phyloP scores from a whole-genome alignment of 2,888 invertebrate species.

The Branchinecta sandiegonensis region DNA sequence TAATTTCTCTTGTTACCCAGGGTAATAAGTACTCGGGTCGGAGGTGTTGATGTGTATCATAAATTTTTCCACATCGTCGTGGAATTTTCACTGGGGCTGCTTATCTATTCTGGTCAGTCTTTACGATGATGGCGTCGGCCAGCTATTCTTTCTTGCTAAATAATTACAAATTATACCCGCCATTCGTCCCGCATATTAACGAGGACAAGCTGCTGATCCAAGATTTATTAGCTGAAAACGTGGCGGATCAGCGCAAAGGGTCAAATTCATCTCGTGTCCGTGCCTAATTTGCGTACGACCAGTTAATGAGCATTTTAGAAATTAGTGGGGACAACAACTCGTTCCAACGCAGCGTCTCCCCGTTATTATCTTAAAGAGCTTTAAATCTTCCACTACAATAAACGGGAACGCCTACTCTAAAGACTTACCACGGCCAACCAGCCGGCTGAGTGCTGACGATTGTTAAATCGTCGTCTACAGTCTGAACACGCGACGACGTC shows the following conservation, averaged over 20 bases:
- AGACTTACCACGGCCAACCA: neutral
- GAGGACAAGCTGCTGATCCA: neutral
- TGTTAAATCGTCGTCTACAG: too few species aligned
- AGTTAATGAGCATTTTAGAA: slow-evolving; percentile 9
- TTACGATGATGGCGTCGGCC: slow-evolving; percentile 1
- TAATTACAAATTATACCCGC: slow-evolving; percentile 16
- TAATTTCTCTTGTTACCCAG: slow-evolving; percentile 10
- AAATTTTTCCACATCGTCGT: neutral
- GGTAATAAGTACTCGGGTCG: slow-evolving; percentile 2
- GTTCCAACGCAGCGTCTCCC: neutral
- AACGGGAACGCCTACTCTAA: neutral
- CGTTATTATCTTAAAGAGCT: neutral
- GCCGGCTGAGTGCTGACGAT: too few species aligned
- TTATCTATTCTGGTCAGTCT: slow-evolving; percentile 16
- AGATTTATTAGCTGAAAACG: slow-evolving; percentile 8
- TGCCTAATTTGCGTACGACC: neutral
- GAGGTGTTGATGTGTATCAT: slow-evolving; percentile 12
- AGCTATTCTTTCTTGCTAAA: slow-evolving; percentile 15
- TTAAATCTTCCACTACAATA: neutral
- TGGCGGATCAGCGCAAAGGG: neutral
- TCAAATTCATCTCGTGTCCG: slow-evolving; percentile 14
- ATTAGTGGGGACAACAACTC: slow-evolving; percentile 12
- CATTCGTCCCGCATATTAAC: slow-evolving; percentile 11
- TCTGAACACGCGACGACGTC: too few species aligned
- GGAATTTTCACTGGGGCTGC: neutral